Evolutionary conservation across 2,113 vertebrate genomes (phyloP), one percentile per base, ranked within the genome.

Genomic region (Bombycilla garrulus): DNA sequence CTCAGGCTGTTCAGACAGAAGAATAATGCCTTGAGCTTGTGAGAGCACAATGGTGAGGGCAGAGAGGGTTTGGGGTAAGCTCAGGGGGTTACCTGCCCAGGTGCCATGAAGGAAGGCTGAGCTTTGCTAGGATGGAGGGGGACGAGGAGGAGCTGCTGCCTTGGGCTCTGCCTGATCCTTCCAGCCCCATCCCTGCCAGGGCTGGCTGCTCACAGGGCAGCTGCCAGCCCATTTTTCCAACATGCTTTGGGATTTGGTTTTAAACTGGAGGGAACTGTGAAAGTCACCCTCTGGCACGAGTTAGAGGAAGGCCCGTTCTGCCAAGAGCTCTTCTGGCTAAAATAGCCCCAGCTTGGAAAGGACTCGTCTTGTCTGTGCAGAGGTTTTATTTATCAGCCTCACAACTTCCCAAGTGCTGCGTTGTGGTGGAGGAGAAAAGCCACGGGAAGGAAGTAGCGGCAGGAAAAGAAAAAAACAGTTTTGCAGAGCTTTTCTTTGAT

Each of bases 311-410:
- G 35, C 26, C 44, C 1, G 0, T 40, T 86, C 65, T 4, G 18
- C 72, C 72, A 67, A 88, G 82, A 70, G 92, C 92, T 86, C 91
- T 89, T 79, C 40, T 67, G 86, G 72, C 26, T 91, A 81, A 88
- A 95, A 91, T 86, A 92, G 81, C 54, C 4, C 48, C n/a, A 26
- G 69, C 70, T 48, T 31, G 88, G 67, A 47, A 65, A 69, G 67
- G 67, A 54, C 66, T 54, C 7, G 2, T 31, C 51, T 65, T n/a
- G 22, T 53, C 47, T 33, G 22, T 12, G 74, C 58, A 25, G 44
- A 45, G 91, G 4, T 74, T 86, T 80, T 86, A n/a, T 87, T 92
- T 79, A 15, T 62, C 66, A 26, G 29, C 54, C 65, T 65, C 61
- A 9, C 50, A 61, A 81, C 36, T 69, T 86, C 66, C 83, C 69